A percentile compares a stretch with the other conserved stretches of the same genome.
phyloP scores from a whole-genome alignment of 2,888 invertebrate genomes.

The Archips crataeganus region DNA sequence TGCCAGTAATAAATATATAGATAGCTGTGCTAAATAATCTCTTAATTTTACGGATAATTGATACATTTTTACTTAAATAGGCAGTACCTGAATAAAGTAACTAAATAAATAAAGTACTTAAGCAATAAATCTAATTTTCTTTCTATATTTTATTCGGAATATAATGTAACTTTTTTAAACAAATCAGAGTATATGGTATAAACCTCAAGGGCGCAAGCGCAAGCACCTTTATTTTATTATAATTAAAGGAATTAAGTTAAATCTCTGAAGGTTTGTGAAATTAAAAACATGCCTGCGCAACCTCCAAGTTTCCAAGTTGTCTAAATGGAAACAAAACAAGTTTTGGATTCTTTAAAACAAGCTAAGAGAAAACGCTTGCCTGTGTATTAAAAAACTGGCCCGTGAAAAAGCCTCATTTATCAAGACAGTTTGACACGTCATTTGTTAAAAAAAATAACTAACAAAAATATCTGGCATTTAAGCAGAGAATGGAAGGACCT shows the following conservation, averaged over 20 bases:
- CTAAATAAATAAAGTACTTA: no score
- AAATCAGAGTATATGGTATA: background rate
- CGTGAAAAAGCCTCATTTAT: constrained; percentile 15
- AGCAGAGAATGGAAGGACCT: constrained; percentile 34
- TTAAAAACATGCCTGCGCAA: constrained; percentile 18
- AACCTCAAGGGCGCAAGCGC: background rate
- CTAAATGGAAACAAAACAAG: constrained; percentile 14
- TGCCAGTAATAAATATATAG: no score
- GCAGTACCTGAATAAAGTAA: no score
- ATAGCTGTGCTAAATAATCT: no score
- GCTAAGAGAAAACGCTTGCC: background rate
- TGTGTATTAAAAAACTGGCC: constrained; percentile 11
- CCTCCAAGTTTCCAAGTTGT: constrained; percentile 3
- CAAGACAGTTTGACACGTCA: constrained; percentile 19
- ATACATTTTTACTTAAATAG: no score
- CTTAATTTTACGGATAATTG: no score
- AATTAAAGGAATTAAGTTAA: constrained; percentile 11
- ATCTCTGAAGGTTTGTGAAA: constrained; percentile 19
- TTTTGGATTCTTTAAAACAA: background rate
- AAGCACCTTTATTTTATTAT: background rate
- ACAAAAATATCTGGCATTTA: constrained; percentile 22
- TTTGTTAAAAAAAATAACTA: constrained; percentile 23
- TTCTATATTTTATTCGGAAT: no score
- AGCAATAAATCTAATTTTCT: no score
- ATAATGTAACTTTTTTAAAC: background rate